These are phyloP conservation scores for Phengaris arion DNA, from an alignment of 2,888 invertebrate species.

Conservation along the genomic window DNA sequence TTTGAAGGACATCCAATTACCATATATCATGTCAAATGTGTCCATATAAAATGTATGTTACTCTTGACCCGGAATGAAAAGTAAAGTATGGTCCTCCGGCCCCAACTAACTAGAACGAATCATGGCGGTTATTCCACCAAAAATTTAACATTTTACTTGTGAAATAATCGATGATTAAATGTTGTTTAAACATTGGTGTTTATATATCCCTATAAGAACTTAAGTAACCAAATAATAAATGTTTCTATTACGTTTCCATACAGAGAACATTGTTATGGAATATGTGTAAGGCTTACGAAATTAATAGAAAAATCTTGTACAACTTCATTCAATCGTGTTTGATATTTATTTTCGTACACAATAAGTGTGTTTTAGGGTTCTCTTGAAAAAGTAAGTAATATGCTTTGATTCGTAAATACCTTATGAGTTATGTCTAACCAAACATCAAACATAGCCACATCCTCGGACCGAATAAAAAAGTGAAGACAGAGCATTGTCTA, in stretches of 20 bases:
- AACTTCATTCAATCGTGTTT: not conserved
- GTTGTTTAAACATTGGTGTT: not conserved
- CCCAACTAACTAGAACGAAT: too few species aligned
- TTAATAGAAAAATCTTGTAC: conserved; percentile 1
- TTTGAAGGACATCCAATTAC: too few species aligned
- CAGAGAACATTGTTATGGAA: not conserved
- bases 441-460: too few species aligned
- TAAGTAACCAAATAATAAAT: conserved; percentile 1
- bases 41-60: too few species aligned
- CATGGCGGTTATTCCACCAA: too few species aligned
- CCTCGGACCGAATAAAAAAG: too few species aligned
- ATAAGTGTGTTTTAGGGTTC: not conserved
- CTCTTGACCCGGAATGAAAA: too few species aligned
- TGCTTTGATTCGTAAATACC: not conserved
- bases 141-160: not conserved
- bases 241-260: not conserved
- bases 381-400: not conserved
- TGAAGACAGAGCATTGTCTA: too few species aligned
- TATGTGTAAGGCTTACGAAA: conserved; percentile 2
- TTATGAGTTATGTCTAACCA: too few species aligned
- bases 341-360: not conserved
- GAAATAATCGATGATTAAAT: not conserved
- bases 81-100: too few species aligned
- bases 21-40: too few species aligned
- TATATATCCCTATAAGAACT: not conserved